A percentile compares a stretch with the other conserved stretches of the same genome.
phyloP scores from a whole-genome alignment of 2,113 vertebrate species.

The Sphyrna mokarran region DNA sequence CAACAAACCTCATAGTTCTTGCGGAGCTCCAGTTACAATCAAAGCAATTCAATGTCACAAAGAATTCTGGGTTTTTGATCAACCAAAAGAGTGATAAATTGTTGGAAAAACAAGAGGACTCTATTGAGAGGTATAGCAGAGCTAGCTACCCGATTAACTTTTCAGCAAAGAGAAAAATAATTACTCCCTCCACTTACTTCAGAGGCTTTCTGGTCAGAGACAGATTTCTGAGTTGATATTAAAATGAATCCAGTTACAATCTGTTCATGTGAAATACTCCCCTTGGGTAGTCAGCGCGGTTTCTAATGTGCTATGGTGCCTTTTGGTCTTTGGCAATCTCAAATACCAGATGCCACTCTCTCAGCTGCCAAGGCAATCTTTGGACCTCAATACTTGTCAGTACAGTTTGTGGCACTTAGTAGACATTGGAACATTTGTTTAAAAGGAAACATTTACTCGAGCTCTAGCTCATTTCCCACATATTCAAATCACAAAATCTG shows the following conservation, averaged over 20 bases:
- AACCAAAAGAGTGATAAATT: neutral
- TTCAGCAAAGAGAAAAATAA: neutral
- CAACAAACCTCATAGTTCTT: neutral
- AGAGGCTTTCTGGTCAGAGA: neutral
- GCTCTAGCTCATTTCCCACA: neutral
- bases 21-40: neutral
- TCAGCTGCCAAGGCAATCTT: neutral
- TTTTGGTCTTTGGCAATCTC: neutral
- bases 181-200: neutral
- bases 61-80: neutral
- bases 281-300: neutral
- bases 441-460: neutral
- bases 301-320: neutral
- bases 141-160: neutral
- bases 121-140: neutral
- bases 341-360: neutral
- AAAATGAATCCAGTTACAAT: constrained; percentile 12
- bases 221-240: neutral
- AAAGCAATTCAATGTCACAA: neutral
- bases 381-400: neutral
- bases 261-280: neutral
- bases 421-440: constrained; percentile 1
- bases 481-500: neutral
- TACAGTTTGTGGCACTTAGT: neutral
- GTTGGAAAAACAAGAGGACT: neutral